phyloP scores from a whole-genome alignment of 1,140 invertebrate species.

The Chelonus insularis region DNA sequence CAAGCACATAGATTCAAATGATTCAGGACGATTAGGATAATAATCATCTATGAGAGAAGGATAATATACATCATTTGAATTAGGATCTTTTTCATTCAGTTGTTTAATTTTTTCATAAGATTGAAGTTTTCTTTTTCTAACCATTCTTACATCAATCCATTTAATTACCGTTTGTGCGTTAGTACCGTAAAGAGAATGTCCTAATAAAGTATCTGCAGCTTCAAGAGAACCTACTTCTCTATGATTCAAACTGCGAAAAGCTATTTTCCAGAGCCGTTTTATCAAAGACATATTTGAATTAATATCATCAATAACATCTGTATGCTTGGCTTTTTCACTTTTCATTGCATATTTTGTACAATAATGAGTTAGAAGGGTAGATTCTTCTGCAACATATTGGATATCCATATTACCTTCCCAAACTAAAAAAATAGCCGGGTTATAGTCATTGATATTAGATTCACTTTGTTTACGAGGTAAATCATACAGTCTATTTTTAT shows the following conservation, averaged over 20 bases:
- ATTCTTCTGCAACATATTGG: conserved; percentile 33
- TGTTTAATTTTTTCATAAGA: conserved; percentile 25
- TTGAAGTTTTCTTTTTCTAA: conserved; percentile 31
- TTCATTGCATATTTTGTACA: conserved; percentile 38
- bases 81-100: not conserved
- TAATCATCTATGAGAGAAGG: conserved; percentile 10
- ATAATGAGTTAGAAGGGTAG: conserved; percentile 28
- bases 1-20: conserved; percentile 1
- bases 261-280: conserved; percentile 32
- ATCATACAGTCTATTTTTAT: conserved; percentile 41
- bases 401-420: conserved; percentile 39
- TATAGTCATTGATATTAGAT: conserved; percentile 33
- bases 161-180: conserved; percentile 35
- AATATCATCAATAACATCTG: conserved; percentile 29
- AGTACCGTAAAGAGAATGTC: conserved; percentile 34
- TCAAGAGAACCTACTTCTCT: conserved; percentile 34
- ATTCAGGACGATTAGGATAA: conserved; percentile 4
- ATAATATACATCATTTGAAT: conserved; percentile 33
- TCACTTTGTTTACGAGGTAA: conserved; percentile 36
- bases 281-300: conserved; percentile 31
- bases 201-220: conserved; percentile 35
- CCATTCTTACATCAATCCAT: conserved; percentile 37
- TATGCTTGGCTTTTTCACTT: conserved; percentile 29
- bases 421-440: conserved; percentile 30
- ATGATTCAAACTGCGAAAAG: conserved; percentile 26